Evolutionary conservation across 2,797 vertebrate genomes (phyloP), one percentile per base, ranked within the genome.

Genomic region (Rallus crepitans): DNA sequence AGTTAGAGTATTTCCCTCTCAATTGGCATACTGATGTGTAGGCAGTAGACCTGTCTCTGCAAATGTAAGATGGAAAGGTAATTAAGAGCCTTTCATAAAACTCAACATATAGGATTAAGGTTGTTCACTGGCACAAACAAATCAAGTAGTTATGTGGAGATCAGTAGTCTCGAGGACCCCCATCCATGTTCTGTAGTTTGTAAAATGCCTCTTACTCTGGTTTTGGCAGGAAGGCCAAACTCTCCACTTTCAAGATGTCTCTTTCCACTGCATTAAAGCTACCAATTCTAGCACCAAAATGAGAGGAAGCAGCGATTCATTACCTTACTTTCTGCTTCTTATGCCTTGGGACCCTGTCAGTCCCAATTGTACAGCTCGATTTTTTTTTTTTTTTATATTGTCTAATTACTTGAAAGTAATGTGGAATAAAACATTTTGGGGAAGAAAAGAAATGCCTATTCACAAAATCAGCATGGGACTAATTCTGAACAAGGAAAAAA

Each of bases 41-140:
- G 63, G 33, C 70, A 83, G 52, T 48, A 66, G 21, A 60, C 19
- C 28, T 59, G 15, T 28, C 40, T 89, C 63, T 80, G 37, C 82
- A 95, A 89, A 35, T 35, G 3, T 60, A 91, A 87, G 65, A 71
- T 68, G 66, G 42, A 82, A 77, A 33, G 30, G 11, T 90, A 76
- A 56, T 61, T 61, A 48, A 83, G 25, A 93, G 33, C 35, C 10
- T 88, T 53, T 83, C 52, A 89, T 81, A 80, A 90, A 82, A 86
- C 37, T 91, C 35, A 92, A 20, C 25, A 40, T 56, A 48, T 1
- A 87, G 37, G 60, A 75, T 63, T 87, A 94, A 15, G 42, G 57
- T 72, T 79, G 39, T 66, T 89, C 70, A 80, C 28, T 33, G 48
- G 80, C 78, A 83, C 55, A 91, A 96, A 90, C 42, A 90, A 90